Conservation (phyloP, 1,140 invertebrate genomes). For the Pristionchus pacificus region DNA sequence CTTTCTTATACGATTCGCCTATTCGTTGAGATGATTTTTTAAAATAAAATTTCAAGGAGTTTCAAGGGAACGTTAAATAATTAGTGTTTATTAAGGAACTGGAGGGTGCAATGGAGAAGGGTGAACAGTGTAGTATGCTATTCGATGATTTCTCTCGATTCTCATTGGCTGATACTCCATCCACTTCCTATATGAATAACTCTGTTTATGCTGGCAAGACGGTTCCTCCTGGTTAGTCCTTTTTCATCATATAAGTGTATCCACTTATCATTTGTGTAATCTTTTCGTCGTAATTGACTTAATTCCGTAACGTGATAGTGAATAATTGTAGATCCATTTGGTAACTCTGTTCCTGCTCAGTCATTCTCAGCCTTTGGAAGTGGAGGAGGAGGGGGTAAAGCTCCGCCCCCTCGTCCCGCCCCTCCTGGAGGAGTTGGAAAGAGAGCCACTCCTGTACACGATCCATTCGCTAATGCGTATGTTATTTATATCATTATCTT, state of each 20-base stretch:
- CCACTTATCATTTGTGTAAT: constrained; percentile 1
- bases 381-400: background rate
- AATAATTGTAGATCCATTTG: constrained; percentile 3
- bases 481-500: background rate
- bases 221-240: background rate
- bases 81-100: background rate
- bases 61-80: constrained; percentile 7
- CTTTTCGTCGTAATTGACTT: too few species aligned
- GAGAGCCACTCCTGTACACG: constrained; percentile 19
- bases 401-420: constrained; percentile 18
- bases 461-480: constrained; percentile 24
- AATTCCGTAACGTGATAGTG: too few species aligned
- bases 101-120: background rate
- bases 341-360: constrained; percentile 10
- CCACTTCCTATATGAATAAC: background rate
- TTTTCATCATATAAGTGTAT: background rate
- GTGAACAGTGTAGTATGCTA: constrained; percentile 1
- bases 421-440: constrained; percentile 17
- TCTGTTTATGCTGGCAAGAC: background rate
- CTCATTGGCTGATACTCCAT: background rate
- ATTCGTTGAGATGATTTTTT: background rate
- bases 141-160: constrained; percentile 6
- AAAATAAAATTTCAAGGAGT: constrained; percentile 1
- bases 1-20: background rate
- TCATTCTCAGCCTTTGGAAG: constrained; percentile 13